Percentiles rank a stretch among this genome's conserved stretches.
Evolutionary conservation across 1,140 invertebrate genomes (phyloP).

Genomic region (Polypedilum pembai): DNA sequence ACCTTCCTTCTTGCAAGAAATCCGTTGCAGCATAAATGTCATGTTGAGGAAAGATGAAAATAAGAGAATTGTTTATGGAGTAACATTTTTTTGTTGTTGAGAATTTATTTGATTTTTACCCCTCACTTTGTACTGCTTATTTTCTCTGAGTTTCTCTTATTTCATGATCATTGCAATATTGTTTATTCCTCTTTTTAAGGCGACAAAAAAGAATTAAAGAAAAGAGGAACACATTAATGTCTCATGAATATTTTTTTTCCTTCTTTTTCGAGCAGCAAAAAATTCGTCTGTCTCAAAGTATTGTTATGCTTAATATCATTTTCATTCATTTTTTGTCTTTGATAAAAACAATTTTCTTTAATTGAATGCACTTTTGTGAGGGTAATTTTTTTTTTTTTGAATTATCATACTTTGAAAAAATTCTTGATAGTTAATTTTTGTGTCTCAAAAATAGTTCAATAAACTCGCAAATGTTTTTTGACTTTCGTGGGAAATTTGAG

Average conservation of each 20-base stretch:
- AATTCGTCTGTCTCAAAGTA: not conserved
- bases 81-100: not conserved
- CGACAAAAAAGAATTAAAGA: not conserved
- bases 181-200: not conserved
- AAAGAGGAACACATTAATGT: not conserved
- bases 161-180: not conserved
- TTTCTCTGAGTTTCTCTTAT: not conserved
- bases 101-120: not conserved
- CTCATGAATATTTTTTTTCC: not conserved
- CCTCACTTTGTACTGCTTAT: not conserved
- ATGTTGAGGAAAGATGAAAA: not conserved
- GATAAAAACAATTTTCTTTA: not conserved
- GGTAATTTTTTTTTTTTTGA: not conserved
- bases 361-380: not conserved
- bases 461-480: not conserved
- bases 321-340: not conserved
- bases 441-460: not conserved
- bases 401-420: too few relatives aligned
- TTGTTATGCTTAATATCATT: not conserved
- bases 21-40: not conserved
- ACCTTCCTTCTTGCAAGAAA: not conserved
- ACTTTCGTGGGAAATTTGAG: not conserved
- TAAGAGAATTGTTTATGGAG: constrained; percentile 1
- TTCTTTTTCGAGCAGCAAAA: too few relatives aligned
- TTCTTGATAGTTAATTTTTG: too few relatives aligned